phyloP scores from a whole-genome alignment of 2,888 invertebrate genomes.

The Elaeidobius kamerunicus region DNA sequence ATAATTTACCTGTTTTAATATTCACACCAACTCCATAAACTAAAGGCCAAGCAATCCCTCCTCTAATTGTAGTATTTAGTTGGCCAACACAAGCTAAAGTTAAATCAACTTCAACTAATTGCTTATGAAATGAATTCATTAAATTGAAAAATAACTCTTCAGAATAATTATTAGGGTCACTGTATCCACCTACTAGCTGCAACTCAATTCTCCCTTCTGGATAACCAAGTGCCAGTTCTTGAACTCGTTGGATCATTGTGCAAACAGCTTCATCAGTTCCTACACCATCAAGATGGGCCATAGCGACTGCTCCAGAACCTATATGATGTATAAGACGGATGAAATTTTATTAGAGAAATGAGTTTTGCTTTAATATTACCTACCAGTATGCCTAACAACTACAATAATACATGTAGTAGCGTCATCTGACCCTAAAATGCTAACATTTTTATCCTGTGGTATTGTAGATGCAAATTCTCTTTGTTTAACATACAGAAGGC shows the following conservation, averaged over 20 bases:
- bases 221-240: slow-evolving; percentile 78
- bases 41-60: slow-evolving; percentile 79
- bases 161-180: slow-evolving; percentile 80
- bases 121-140: slow-evolving; percentile 86
- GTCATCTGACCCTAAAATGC: slow-evolving; percentile 88
- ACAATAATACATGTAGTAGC: slow-evolving; percentile 92
- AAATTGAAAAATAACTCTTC: slow-evolving; percentile 86
- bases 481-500: slow-evolving; percentile 85
- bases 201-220: slow-evolving; percentile 74
- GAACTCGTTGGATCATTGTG: slow-evolving; percentile 77
- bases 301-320: slow-evolving; percentile 79
- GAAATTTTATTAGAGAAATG: not conserved
- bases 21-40: slow-evolving; percentile 89
- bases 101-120: slow-evolving; percentile 82
- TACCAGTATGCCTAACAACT: slow-evolving; percentile 79
- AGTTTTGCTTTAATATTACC: not conserved
- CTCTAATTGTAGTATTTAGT: slow-evolving; percentile 79
- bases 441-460: slow-evolving; percentile 89
- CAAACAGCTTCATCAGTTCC: slow-evolving; percentile 80
- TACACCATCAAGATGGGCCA: slow-evolving; percentile 81
- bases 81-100: slow-evolving; percentile 89
- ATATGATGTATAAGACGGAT: not conserved
- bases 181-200: slow-evolving; percentile 88
- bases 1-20: slow-evolving; percentile 76
- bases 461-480: slow-evolving; percentile 88